Base-by-base conservation (phyloP, 2,797 vertebrate species). In the Ptychadena robeensis region DNA sequence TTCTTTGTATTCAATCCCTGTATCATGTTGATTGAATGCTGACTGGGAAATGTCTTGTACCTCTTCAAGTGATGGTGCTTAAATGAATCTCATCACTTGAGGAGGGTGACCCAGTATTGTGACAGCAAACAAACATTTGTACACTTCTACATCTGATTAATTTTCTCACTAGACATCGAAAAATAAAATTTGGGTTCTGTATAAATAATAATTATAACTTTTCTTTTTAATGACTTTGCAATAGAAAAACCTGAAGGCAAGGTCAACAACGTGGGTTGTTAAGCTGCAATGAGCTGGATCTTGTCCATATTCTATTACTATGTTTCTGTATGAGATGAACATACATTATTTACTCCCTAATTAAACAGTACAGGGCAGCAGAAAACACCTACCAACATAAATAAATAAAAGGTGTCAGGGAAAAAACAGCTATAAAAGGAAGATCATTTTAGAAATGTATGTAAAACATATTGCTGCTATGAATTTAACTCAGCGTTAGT, bases 281-380 rank as follows among this genome's bases (percentile, higher is more conserved):
- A 63, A 63, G 59, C 27, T 65, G 63, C 30, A 65, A 32, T 65
- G 30, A 65, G 10, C 28, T 31, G 30, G 28, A 32, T 27, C 28
- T 31, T 31, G 11, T 31, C 10, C 63, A 31, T 31, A 14, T 65
- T 65, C 27, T 28, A 64, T 28, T 30, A 64, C 25, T 64, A 64
- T 59, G 57, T 11, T 27, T 65, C 28, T 4, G 5, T 31, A 18
- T 31, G 5, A 65, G 28, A 65, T 32, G 27, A 65, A 31, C 30
- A 27, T 65, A 27, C 63, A 65, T 65, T 31, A 65, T 65, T 65
- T 65, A 65, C 30, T 65, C 28, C 30, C 30, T 12, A 65, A 65
- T 65, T 65, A 31, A 64, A 64, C 30, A 31, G 63, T 65, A 18
- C 63, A 65, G 30, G 14, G 63, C 28, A 65, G 63, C 63, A 65